These are phyloP conservation scores for Ophion costatus DNA, from an alignment of 2,888 invertebrate genomes.

Conservation along the genomic window DNA sequence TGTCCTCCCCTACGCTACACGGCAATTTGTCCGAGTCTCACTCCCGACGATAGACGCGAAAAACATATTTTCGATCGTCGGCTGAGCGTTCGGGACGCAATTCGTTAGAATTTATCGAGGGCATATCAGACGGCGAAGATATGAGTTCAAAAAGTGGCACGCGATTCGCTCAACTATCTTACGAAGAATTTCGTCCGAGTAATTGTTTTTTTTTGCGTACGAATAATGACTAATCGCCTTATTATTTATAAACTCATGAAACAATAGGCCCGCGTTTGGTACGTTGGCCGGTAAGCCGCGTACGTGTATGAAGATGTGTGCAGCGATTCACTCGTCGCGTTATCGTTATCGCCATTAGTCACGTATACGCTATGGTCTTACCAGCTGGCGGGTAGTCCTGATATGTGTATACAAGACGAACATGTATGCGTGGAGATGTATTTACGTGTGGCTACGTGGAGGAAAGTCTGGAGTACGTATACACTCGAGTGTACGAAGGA, in stretches of 20 bases:
- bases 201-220: neutral
- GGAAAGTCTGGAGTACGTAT: slow-evolving; percentile 49
- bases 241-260: slow-evolving; percentile 50
- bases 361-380: slow-evolving; percentile 77
- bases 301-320: slow-evolving; percentile 39
- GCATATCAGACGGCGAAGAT: neutral
- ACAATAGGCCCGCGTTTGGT: slow-evolving; percentile 38
- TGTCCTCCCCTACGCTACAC: neutral
- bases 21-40: neutral
- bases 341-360: slow-evolving; percentile 82
- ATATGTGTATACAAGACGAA: slow-evolving; percentile 34
- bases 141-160: neutral
- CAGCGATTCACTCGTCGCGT: slow-evolving; percentile 67
- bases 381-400: slow-evolving; percentile 70
- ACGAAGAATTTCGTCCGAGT: neutral
- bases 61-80: too few relatives aligned
- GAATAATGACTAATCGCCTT: slow-evolving; percentile 56
- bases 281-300: neutral
- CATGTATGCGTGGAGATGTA: slow-evolving; percentile 1
- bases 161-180: neutral
- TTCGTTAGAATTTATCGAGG: neutral
- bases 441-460: neutral
- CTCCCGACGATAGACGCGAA: neutral
- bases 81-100: neutral
- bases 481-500: slow-evolving; percentile 55